These are phyloP conservation scores for Myoxocephalus aenaeus DNA, from an alignment of 2,797 vertebrate genomes.

Conservation along the genomic window DNA sequence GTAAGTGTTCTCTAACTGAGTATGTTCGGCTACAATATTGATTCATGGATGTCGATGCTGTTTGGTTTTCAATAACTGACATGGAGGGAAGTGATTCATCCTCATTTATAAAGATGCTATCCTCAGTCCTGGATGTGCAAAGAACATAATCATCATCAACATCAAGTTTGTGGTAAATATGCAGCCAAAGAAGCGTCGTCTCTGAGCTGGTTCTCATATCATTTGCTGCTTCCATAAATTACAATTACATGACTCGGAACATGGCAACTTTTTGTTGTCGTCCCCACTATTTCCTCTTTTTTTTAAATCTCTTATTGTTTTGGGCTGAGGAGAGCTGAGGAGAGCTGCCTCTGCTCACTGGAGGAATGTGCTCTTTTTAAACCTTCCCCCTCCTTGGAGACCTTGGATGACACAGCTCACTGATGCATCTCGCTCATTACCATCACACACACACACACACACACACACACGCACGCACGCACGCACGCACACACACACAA, in stretches of 20 bases:
- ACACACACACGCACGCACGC: no score
- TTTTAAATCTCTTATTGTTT: conserved; percentile 31
- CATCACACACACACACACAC: conserved; percentile 68
- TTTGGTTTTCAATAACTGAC: not conserved
- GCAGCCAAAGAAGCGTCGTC: not conserved
- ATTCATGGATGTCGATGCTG: not conserved
- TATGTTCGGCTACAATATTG: not conserved
- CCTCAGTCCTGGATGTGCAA: not conserved
- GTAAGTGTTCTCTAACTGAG: not conserved
- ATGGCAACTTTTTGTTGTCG: conserved; percentile 34
- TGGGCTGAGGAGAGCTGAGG: conserved; percentile 32
- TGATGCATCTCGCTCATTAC: conserved; percentile 94
- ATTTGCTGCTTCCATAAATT: conserved; percentile 14
- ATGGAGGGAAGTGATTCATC: not conserved
- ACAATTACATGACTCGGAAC: conserved; percentile 31
- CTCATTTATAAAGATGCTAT: not conserved
- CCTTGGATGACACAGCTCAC: conserved; percentile 90
- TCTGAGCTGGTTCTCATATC: not conserved
- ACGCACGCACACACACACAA: conserved; percentile 45
- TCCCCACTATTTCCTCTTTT: conserved; percentile 1
- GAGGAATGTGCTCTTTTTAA: conserved; percentile 76
- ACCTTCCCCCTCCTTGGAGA: conserved; percentile 68
- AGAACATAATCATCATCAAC: not conserved
- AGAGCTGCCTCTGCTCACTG: conserved; percentile 31
- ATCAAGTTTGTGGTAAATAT: not conserved